Evolutionary conservation across 2,113 vertebrate genomes (phyloP).

Genomic region (Hippolais icterina): DNA sequence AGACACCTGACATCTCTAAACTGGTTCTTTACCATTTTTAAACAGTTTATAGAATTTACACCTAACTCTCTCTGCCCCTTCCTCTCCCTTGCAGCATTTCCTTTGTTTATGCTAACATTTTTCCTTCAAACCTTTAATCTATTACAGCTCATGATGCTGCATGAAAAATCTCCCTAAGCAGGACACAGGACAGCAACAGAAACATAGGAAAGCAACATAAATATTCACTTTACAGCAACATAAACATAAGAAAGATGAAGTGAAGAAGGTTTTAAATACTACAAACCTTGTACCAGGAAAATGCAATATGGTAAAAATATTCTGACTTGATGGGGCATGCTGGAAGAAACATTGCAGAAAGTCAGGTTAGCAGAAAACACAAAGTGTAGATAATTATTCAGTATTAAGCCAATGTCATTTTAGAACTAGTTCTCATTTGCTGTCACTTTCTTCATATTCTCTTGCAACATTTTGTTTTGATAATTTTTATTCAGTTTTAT

Average conservation of each 20-base stretch:
- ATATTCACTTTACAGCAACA: background rate
- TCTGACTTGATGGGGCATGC: background rate
- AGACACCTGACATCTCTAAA: background rate
- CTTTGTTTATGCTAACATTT: background rate
- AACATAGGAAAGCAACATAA: too few species aligned
- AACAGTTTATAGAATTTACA: background rate
- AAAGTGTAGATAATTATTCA: background rate
- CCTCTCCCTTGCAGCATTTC: background rate
- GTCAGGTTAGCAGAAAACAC: background rate
- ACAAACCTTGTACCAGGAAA: slow-evolving; percentile 56
- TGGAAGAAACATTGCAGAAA: background rate
- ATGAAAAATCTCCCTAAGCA: background rate
- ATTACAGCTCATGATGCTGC: background rate
- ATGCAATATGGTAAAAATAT: slow-evolving; percentile 23
- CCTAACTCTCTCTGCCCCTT: background rate
- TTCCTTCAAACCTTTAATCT: background rate
- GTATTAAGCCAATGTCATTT: background rate
- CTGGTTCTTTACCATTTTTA: background rate
- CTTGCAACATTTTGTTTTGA: background rate
- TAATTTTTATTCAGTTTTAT: background rate
- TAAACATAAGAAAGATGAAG: background rate
- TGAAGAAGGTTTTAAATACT: background rate
- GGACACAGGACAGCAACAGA: background rate
- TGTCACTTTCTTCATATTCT: background rate
- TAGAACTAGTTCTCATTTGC: background rate